Evolutionary conservation across 1,140 invertebrate species (phyloP).

Genomic region (Hylaeus anthracinus): DNA sequence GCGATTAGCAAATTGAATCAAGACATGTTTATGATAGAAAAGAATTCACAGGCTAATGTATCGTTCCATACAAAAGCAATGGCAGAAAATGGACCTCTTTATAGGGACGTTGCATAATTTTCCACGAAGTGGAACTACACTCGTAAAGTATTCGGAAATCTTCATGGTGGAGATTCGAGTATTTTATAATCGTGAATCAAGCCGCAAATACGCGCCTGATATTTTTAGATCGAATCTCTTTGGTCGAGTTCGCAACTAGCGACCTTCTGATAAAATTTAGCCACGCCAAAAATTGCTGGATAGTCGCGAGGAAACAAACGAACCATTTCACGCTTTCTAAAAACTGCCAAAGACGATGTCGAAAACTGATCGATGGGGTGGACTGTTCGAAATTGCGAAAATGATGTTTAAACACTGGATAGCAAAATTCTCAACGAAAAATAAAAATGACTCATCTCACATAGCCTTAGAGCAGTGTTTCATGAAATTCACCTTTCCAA

Average conservation of each 20-base stretch:
- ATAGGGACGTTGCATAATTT: not conserved
- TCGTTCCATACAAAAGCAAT: too few relatives aligned
- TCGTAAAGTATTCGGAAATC: conserved; percentile 1
- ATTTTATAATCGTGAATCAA: conserved; percentile 18
- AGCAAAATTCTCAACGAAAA: too few relatives aligned
- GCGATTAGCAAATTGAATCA: too few relatives aligned
- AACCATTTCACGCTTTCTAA: not conserved
- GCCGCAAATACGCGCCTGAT: not conserved
- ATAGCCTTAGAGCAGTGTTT: too few relatives aligned
- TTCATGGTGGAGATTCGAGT: not conserved
- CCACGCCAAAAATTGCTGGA: conserved; percentile 8
- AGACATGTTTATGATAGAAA: too few relatives aligned
- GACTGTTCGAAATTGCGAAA: not conserved
- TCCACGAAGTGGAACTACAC: too few relatives aligned
- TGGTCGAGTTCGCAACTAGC: not conserved
- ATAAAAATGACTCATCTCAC: too few relatives aligned
- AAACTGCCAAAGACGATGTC: not conserved
- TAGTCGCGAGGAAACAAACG: not conserved
- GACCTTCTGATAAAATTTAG: conserved; percentile 25
- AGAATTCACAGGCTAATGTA: too few relatives aligned
- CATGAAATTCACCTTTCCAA: too few relatives aligned
- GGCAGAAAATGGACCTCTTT: too few relatives aligned
- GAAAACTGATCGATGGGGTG: not conserved
- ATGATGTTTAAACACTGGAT: not conserved
- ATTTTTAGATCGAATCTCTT: conserved; percentile 24